These are phyloP conservation scores for Brachyhypopomus gauderio DNA, from an alignment of 2,113 vertebrate species.

Conservation along the genomic window DNA sequence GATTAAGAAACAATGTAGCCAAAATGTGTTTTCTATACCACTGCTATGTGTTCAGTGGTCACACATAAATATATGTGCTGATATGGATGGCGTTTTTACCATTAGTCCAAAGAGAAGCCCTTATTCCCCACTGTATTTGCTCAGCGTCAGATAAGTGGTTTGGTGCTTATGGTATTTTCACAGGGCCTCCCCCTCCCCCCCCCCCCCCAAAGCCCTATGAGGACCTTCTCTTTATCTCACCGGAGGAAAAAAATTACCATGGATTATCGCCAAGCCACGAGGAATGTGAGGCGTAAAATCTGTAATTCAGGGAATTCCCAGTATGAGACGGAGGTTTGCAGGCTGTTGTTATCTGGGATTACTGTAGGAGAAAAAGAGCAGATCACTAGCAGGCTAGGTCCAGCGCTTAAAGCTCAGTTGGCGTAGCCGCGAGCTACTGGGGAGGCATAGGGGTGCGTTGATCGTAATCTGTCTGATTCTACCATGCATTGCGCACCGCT, in stretches of 20 bases:
- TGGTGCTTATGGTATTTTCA: background rate
- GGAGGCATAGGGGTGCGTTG: constrained; percentile 62
- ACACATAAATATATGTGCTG: no score
- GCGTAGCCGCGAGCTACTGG: constrained; percentile 54
- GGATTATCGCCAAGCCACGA: constrained; percentile 36
- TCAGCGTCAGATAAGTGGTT: background rate
- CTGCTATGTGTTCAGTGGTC: no score
- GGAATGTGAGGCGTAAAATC: constrained; percentile 37
- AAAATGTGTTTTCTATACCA: no score
- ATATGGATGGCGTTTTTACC: no score
- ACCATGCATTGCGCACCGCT: background rate
- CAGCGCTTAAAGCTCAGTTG: constrained; percentile 55
- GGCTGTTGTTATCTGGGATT: constrained; percentile 54
- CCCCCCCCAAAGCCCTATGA: background rate
- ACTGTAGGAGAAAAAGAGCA: constrained; percentile 49
- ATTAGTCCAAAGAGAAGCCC: background rate
- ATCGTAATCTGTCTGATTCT: constrained; percentile 51
- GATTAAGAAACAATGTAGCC: no score
- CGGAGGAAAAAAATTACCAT: constrained; percentile 24
- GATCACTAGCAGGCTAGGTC: constrained; percentile 50
- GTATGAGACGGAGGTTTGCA: constrained; percentile 9
- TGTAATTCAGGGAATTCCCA: constrained; percentile 57
- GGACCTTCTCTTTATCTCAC: constrained; percentile 31
- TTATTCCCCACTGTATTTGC: background rate
- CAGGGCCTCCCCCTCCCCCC: background rate